Conservation (phyloP, 2,888 invertebrate genomes). For the Caenorhabditis uteleia region DNA sequence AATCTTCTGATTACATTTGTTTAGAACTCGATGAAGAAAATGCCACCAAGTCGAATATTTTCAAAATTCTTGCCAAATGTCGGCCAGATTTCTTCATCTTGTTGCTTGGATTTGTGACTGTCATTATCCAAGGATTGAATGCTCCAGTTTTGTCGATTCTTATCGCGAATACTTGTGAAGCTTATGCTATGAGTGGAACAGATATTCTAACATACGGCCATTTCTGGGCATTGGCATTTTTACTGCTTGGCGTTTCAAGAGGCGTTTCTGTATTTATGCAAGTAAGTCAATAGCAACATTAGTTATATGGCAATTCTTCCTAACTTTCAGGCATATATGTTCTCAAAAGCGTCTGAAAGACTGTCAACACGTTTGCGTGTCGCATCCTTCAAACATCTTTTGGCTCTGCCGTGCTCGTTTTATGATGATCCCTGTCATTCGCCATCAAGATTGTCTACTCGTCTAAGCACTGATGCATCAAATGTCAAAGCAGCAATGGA, state of each 20-base stretch:
- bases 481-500: slow-evolving; percentile 68
- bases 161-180: slow-evolving; percentile 17
- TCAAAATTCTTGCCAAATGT: slow-evolving; percentile 24
- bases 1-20: no score
- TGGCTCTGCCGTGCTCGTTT: slow-evolving; percentile 71
- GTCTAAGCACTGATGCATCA: slow-evolving; percentile 72
- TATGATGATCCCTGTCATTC: slow-evolving; percentile 71
- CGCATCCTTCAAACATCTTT: slow-evolving; percentile 68
- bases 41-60: slow-evolving; percentile 13
- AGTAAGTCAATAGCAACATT: no score
- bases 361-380: slow-evolving; percentile 69
- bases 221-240: slow-evolving; percentile 71
- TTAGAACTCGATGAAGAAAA: slow-evolving; percentile 27
- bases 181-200: slow-evolving; percentile 46
- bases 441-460: slow-evolving; percentile 70
- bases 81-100: slow-evolving; percentile 16
- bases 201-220: slow-evolving; percentile 69
- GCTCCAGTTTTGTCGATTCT: slow-evolving; percentile 20
- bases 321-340: slow-evolving; percentile 62
- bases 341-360: slow-evolving; percentile 67
- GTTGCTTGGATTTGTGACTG: slow-evolving; percentile 11
- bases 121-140: slow-evolving; percentile 16
- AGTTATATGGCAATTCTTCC: no score
- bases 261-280: no score
- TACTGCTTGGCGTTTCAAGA: slow-evolving; percentile 70